A percentile compares a stretch with the other conserved stretches of the same genome.
Evolutionary conservation across 2,113 vertebrate species (phyloP).

Genomic region (Pollachius pollachius): DNA sequence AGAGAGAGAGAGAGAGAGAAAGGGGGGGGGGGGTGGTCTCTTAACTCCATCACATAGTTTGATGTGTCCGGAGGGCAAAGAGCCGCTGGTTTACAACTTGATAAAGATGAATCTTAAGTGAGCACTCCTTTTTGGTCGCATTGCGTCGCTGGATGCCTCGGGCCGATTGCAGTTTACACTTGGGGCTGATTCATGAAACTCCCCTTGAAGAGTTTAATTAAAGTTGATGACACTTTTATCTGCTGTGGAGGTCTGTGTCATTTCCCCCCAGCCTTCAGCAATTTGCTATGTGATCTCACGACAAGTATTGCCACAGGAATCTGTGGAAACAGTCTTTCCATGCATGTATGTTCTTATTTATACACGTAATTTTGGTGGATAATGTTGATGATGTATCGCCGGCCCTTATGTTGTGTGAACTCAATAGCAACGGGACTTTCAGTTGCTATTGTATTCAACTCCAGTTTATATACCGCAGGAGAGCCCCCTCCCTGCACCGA

Average conservation of each 20-base stretch:
- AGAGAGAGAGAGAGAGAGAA: slow-evolving; percentile 1
- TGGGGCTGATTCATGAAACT: slow-evolving; percentile 22
- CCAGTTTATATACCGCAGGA: slow-evolving; percentile 2
- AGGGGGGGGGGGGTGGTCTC: slow-evolving; percentile 17
- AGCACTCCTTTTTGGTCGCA: slow-evolving; percentile 45
- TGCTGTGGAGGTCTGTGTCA: slow-evolving; percentile 33
- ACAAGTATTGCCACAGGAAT: no score
- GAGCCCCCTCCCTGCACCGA: no score
- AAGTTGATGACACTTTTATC: slow-evolving; percentile 53
- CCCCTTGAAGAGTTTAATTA: slow-evolving; percentile 30
- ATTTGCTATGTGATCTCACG: slow-evolving; percentile 2
- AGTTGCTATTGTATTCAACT: slow-evolving; percentile 7
- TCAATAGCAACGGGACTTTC: slow-evolving; percentile 13
- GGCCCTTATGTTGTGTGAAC: slow-evolving; percentile 6
- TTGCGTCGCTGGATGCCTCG: background rate
- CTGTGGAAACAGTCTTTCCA: no score
- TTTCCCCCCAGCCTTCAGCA: slow-evolving; percentile 29
- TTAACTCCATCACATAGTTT: slow-evolving; percentile 55
- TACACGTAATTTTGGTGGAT: no score
- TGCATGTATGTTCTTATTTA: no score
- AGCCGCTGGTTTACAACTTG: slow-evolving; percentile 52
- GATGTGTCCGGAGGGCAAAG: slow-evolving; percentile 40
- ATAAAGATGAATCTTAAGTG: slow-evolving; percentile 27
- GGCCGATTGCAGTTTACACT: slow-evolving; percentile 49
- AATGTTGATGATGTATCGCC: no score